phyloP scores from a whole-genome alignment of 2,888 invertebrate species.

The Pollenia griseotomentosa region DNA sequence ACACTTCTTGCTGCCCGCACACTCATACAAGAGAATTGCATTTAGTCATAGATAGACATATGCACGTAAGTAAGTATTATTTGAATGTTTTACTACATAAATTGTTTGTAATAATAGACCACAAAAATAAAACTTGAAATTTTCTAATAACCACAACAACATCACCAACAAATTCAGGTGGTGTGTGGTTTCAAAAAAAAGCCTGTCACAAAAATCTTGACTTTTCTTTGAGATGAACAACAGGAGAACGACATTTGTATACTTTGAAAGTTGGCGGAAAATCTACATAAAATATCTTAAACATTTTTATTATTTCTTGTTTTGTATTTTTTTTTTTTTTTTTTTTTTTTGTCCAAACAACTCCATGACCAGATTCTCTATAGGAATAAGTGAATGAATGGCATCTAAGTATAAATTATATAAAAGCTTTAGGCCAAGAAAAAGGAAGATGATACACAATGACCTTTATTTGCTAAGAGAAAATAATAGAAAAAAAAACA shows the following conservation, averaged over 20 bases:
- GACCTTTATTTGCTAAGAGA: slow-evolving; percentile 45
- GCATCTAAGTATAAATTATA: slow-evolving; percentile 35
- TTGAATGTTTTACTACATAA: background rate
- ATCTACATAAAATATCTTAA: slow-evolving; percentile 43
- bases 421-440: slow-evolving; percentile 38
- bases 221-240: slow-evolving; percentile 42
- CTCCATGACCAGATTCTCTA: slow-evolving; percentile 23
- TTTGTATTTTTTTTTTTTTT: background rate
- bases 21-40: background rate
- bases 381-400: slow-evolving; percentile 5
- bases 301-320: slow-evolving; percentile 23
- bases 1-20: slow-evolving; percentile 24
- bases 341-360: background rate
- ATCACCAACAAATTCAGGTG: background rate
- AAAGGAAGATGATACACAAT: slow-evolving; percentile 54
- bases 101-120: slow-evolving; percentile 40
- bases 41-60: background rate
- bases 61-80: background rate
- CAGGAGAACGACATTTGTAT: slow-evolving; percentile 48
- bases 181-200: slow-evolving; percentile 26
- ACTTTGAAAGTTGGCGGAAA: slow-evolving; percentile 42
- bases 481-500: background rate
- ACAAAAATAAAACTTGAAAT: slow-evolving; percentile 45
- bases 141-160: slow-evolving; percentile 3
- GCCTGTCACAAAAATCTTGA: slow-evolving; percentile 65